Evolutionary conservation across 2,797 vertebrate genomes (phyloP), one percentile per base, ranked within the genome.

Genomic region (Diglossa cyanea): DNA sequence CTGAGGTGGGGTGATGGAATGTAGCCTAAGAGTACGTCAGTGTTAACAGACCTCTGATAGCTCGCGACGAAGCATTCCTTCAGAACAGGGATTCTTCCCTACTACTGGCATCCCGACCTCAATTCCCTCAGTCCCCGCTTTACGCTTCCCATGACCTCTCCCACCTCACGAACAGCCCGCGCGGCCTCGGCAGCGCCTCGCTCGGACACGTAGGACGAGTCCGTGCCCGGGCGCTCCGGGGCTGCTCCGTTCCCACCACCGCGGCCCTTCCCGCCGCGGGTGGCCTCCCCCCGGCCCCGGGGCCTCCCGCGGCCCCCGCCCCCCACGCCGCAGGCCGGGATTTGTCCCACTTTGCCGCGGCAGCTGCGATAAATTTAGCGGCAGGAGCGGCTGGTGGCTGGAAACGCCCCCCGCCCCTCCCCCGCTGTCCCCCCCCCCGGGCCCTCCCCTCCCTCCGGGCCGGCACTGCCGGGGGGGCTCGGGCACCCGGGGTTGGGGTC

Each of bases 191-290:
- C 70, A 42, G 54, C 33, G 61, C 67, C 60, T 25, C 10, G 15
- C 19, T 51, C 16, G 6, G n/a, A 39, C 9, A 6, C 16, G 10
- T 0, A 11, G 19, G 17, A 17, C 23, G 12, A 37, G 14, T 26
- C 31, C 4, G 21, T 3, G 23, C 21, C 7, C 23, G 31, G 17
- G 31, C 4, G 35, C 44, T n/a, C 21, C 4, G 40, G 1, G 25
- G 4, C 33, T 0, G 37, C n/a, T 17, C 42, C 3, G n/a, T 1
- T 51, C 10, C 21, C 81, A 15, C 6, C 31, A 2, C 4, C 44
- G 2, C 17, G 21, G 20, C 31, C 68, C 42, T 35, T 8, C 20
- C 31, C 26, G 44, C 42, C 42, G 60, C 68, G 35, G 80, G 30
- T 55, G 68, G 57, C 67, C 67, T 71, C 25, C 25, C 16, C 20